Conservation (phyloP, 2,888 invertebrate species). For the Cheilosia pagana region DNA sequence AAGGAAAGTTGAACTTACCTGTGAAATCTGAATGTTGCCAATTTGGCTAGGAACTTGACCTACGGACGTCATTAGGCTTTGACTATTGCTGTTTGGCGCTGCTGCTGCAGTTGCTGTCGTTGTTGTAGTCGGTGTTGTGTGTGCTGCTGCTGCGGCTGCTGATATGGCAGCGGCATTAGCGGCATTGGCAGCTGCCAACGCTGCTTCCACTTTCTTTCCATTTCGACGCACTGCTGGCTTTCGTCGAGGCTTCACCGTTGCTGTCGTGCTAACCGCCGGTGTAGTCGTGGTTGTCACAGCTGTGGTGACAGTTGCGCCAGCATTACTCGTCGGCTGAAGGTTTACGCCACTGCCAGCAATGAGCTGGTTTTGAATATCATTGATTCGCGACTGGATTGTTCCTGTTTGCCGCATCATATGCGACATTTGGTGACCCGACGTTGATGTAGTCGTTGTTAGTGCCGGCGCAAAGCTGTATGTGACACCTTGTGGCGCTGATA, state of each 20-base stretch:
- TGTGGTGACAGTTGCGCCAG: slow-evolving; percentile 58
- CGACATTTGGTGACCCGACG: slow-evolving; percentile 46
- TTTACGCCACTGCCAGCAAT: slow-evolving; percentile 51
- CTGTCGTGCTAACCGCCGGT: slow-evolving; percentile 77
- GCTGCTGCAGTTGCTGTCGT: slow-evolving; percentile 33
- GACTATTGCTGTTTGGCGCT: slow-evolving; percentile 62
- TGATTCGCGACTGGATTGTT: slow-evolving; percentile 59
- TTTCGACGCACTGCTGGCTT: slow-evolving; percentile 82
- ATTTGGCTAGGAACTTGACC: slow-evolving; percentile 83
- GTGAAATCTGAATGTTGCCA: slow-evolving; percentile 84
- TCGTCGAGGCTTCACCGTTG: slow-evolving; percentile 81
- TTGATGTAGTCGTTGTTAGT: slow-evolving; percentile 48
- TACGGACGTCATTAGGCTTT: slow-evolving; percentile 76
- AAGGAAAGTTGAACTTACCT: slow-evolving; percentile 70
- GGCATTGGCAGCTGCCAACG: slow-evolving; percentile 47
- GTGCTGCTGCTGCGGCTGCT: slow-evolving; percentile 40
- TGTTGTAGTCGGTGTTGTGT: slow-evolving; percentile 22
- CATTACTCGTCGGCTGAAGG: slow-evolving; percentile 22
- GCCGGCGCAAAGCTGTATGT: slow-evolving; percentile 63
- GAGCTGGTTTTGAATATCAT: slow-evolving; percentile 69
- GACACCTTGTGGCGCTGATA: slow-evolving; percentile 49
- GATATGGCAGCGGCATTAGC: slow-evolving; percentile 40
- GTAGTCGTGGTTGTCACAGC: slow-evolving; percentile 47
- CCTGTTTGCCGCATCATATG: slow-evolving; percentile 49
- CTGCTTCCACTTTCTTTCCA: slow-evolving; percentile 80